Percentiles rank a stretch among this genome's conserved stretches.
Evolutionary conservation across 1,140 invertebrate species (phyloP).

Genomic region (Ditylenchus dipsaci): DNA sequence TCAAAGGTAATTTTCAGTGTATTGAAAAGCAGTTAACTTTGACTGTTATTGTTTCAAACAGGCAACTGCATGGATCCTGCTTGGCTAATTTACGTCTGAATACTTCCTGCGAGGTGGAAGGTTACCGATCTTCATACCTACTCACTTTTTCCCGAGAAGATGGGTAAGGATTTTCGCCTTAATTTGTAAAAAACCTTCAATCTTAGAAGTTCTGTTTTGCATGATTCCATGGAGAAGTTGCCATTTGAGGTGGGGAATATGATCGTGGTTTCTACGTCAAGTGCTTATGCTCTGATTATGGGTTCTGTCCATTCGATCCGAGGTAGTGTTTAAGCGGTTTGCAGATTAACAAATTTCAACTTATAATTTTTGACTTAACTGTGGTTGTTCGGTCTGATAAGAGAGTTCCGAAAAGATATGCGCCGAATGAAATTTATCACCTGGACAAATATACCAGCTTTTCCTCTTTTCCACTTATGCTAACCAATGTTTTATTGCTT

Average conservation of each 20-base stretch:
- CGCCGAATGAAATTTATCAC: neutral
- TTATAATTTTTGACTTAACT: neutral
- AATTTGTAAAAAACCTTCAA: neutral
- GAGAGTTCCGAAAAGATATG: neutral
- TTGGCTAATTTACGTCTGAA: slow-evolving; percentile 22
- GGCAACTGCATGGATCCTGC: slow-evolving; percentile 15
- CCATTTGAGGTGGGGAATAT: slow-evolving; percentile 8
- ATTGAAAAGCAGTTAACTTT: neutral
- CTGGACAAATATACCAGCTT: slow-evolving; percentile 3
- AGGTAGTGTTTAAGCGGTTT: neutral
- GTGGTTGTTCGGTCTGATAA: neutral
- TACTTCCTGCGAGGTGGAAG: neutral
- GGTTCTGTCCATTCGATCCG: neutral
- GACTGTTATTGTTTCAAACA: slow-evolving; percentile 1
- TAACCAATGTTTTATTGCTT: slow-evolving; percentile 2
- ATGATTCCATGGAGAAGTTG: neutral
- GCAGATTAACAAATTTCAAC: neutral
- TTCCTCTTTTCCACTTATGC: neutral
- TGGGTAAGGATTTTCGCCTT: neutral
- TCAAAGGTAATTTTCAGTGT: slow-evolving; percentile 8
- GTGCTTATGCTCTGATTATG: neutral
- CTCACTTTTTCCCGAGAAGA: neutral
- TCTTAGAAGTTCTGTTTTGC: neutral
- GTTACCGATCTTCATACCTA: neutral
- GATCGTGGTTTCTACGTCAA: neutral